Percentiles rank a stretch among this genome's conserved stretches.
These are phyloP conservation scores for Eupithecia pulchellata DNA, from an alignment of 2,888 invertebrate species.

Conservation along the genomic window DNA sequence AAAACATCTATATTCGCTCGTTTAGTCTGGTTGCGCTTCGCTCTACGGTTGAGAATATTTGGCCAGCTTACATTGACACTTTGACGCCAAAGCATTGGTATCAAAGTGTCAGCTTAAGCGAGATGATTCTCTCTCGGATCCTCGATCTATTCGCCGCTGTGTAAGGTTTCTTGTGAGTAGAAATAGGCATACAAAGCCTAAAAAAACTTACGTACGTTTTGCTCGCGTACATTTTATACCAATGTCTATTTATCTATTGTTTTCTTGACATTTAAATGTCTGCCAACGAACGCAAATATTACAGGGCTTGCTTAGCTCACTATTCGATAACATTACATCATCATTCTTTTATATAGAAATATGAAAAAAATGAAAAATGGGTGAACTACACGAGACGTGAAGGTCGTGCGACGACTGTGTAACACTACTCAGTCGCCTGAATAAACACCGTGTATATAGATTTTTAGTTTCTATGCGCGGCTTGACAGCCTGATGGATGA, in stretches of 20 bases:
- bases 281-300: neutral
- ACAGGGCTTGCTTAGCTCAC: neutral
- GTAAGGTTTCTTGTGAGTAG: neutral
- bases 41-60: neutral
- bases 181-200: neutral
- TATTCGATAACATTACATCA: neutral
- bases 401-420: neutral
- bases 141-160: neutral
- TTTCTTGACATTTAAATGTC: neutral
- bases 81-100: too few relatives aligned
- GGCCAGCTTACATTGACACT: neutral
- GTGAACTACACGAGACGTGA: neutral
- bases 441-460: constrained; percentile 5
- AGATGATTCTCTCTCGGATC: neutral
- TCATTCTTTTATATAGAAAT: neutral
- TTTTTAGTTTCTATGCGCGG: constrained; percentile 23
- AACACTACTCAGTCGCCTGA: neutral
- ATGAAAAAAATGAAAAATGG: neutral
- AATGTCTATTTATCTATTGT: neutral
- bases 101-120: too few relatives aligned
- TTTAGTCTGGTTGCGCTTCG: constrained; percentile 14
- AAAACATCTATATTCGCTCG: constrained; percentile 21
- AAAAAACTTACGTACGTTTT: neutral
- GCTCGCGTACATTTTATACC: neutral
- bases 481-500: constrained; percentile 35